phyloP scores from a whole-genome alignment of 1,140 invertebrate genomes.

The Maconellicoccus hirsutus region DNA sequence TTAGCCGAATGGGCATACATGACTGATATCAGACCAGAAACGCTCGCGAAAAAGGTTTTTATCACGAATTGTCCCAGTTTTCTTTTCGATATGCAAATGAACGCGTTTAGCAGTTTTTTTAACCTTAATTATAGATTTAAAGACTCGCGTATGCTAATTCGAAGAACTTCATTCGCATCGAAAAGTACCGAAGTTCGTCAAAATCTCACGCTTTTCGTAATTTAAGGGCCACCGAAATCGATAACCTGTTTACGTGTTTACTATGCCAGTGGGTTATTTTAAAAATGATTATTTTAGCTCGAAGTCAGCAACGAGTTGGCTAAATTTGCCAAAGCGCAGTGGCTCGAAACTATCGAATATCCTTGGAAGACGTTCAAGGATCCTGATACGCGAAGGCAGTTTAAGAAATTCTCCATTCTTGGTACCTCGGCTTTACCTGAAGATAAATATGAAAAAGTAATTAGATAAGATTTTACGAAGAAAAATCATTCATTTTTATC shows the following conservation, averaged over 20 bases:
- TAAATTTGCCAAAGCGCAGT: slow-evolving; percentile 37
- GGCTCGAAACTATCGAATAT: slow-evolving; percentile 47
- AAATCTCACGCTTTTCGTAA: no score
- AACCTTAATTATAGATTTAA: no score
- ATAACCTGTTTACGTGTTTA: background rate
- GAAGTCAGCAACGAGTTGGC: background rate
- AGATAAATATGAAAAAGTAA: slow-evolving; percentile 39
- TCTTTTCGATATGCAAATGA: no score
- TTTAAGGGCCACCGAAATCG: background rate
- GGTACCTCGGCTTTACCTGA: slow-evolving; percentile 57
- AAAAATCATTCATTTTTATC: slow-evolving; percentile 21
- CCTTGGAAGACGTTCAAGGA: slow-evolving; percentile 50
- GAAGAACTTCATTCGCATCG: no score
- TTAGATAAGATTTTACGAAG: background rate
- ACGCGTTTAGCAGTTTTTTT: no score
- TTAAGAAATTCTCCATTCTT: slow-evolving; percentile 49
- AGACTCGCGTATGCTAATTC: no score
- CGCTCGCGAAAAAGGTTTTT: slow-evolving; percentile 13
- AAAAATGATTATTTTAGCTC: slow-evolving; percentile 13
- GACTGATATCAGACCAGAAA: background rate
- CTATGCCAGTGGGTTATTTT: background rate
- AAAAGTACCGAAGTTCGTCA: no score
- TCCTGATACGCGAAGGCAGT: slow-evolving; percentile 48
- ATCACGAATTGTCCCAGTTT: background rate
- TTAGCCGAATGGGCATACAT: background rate